Evolutionary conservation across 92 coral and sea anemone species (phyloP), one percentile per base, ranked within the genome.

Genomic region (Zoanthus gigantus): DNA sequence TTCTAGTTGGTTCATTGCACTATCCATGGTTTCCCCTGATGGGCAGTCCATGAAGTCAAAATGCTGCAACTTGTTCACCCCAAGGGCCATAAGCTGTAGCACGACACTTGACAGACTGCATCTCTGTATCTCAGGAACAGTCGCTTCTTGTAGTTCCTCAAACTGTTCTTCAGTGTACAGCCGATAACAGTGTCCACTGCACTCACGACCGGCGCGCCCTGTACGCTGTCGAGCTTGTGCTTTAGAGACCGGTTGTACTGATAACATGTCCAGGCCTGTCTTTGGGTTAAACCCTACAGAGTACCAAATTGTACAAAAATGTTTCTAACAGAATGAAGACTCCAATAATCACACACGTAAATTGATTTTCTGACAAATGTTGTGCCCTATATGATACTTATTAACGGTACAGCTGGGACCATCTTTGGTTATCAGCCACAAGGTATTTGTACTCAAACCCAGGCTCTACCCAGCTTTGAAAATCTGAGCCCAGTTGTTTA

Each of bases 211-310:
- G 31, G 99, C 99, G 9, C 99, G 88, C 52, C 99, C 99, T 17
- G 90, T 92, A 14, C 99, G 88, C 85, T 97, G 99, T 9, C 99
- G 89, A 3, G 99, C 99, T 74, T 97, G 99, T n/a, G 99, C 98
- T 85, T 95, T 97, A 23, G 99, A 95, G 12, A 97, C 95, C 15
- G 99, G 99, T 53, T 94, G 98, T 13, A 97, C 98, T 77, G 83
- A 85, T 47, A 97, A 83, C 93, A 95, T 91, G 83, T 97, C 99
- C 12, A 97, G 94, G 9, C 99, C 99, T 47, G 99, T 97, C 83
- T 92, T 92, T 12, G 99, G 98, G 85, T 97, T 97, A 82, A 95
- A 97, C 42, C 95, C 99, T 97, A 66, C 29, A 42, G 34, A 7
- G 4, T 15, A 32, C 50, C 4, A 16, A 31, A 68, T 16, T 16